phyloP scores from a whole-genome alignment of 2,113 vertebrate genomes.

The Anolis sagrei region DNA sequence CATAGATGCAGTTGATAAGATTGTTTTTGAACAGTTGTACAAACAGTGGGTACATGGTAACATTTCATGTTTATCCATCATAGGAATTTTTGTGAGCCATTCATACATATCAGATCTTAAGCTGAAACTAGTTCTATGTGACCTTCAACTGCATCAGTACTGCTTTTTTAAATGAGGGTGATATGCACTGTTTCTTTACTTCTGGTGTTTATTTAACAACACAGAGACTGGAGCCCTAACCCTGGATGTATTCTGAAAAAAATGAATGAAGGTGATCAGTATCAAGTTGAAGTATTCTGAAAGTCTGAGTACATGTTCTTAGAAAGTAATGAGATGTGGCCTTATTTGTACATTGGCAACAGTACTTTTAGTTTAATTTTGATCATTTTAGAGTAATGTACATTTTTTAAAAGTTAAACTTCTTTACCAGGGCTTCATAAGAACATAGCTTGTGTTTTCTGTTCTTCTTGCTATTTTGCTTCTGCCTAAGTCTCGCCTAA shows the following conservation, averaged over 20 bases:
- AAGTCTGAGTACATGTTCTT: not conserved
- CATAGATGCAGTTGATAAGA: not conserved
- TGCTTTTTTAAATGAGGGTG: not conserved
- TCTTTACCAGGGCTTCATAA: not conserved
- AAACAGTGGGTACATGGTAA: not conserved
- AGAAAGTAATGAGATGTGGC: not conserved
- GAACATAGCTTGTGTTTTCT: not conserved
- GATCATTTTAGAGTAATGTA: not conserved
- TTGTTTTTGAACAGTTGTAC: not conserved
- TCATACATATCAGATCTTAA: not conserved
- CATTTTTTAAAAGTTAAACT: constrained; percentile 1
- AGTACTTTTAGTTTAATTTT: not conserved
- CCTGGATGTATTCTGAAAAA: not conserved
- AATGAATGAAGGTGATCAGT: not conserved
- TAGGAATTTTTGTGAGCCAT: not conserved
- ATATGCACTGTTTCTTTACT: not conserved
- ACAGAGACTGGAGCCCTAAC: not conserved
- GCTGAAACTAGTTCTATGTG: not conserved
- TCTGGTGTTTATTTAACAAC: not conserved
- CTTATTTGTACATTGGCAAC: not conserved
- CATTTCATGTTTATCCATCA: not conserved
- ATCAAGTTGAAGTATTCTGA: not conserved
- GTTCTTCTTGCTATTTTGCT: not conserved
- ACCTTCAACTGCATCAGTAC: not conserved
- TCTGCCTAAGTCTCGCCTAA: not conserved